phyloP scores from a whole-genome alignment of 1,140 invertebrate species.

The Psilanteris sp. region DNA sequence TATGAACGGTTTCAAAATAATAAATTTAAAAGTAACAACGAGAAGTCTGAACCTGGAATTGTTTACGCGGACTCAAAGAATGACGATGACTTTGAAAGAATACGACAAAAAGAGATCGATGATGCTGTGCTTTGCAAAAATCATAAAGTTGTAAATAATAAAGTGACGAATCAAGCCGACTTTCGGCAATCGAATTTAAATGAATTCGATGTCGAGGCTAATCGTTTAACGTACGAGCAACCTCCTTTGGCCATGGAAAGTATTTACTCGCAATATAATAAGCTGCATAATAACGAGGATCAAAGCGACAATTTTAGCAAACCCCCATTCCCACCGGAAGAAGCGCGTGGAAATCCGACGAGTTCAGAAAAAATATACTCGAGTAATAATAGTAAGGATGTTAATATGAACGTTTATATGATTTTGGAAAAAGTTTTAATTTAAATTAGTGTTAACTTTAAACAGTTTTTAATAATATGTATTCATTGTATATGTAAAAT shows the following conservation, averaged over 20 bases:
- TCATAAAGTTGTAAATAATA: constrained; percentile 8
- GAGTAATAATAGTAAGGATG: not conserved
- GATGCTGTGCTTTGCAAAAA: constrained; percentile 55
- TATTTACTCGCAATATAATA: constrained; percentile 44
- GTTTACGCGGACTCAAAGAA: constrained; percentile 26
- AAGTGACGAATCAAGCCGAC: not conserved
- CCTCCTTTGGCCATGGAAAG: constrained; percentile 25
- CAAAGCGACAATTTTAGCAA: constrained; percentile 8
- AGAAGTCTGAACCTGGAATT: constrained; percentile 20
- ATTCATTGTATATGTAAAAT: no score
- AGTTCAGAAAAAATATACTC: constrained; percentile 2
- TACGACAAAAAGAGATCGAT: constrained; percentile 59
- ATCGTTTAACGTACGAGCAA: constrained; percentile 41
- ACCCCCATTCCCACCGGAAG: constrained; percentile 5
- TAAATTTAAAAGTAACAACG: not conserved
- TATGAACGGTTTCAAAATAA: not conserved
- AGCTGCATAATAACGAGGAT: not conserved
- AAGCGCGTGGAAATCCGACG: not conserved
- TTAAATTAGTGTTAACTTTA: no score
- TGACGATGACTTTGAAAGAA: constrained; percentile 63
- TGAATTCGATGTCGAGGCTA: constrained; percentile 26
- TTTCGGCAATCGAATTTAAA: constrained; percentile 1
- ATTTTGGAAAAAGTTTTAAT: no score
- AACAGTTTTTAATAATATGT: no score
- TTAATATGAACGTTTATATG: no score